Percentiles rank a stretch among this genome's conserved stretches.
phyloP scores from a whole-genome alignment of 2,113 vertebrate genomes.

The Galemys pyrenaicus region DNA sequence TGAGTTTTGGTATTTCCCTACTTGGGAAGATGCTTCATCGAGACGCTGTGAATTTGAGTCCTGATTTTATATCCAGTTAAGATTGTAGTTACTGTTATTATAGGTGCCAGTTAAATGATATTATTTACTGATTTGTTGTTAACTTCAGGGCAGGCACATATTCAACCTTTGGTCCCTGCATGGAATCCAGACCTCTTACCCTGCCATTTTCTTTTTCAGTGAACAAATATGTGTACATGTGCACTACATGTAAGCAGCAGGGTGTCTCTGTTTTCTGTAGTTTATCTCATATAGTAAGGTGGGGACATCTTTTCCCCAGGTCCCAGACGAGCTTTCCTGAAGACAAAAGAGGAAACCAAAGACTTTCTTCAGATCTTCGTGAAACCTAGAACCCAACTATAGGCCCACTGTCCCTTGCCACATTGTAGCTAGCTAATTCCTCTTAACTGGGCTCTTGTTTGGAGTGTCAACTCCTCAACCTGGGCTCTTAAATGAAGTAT shows the following conservation, averaged over 20 bases:
- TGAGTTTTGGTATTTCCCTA: neutral
- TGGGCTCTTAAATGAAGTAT: neutral
- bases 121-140: neutral
- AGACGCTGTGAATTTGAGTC: neutral
- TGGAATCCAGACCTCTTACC: neutral
- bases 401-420: neutral
- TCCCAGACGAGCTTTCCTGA: neutral
- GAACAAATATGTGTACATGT: neutral
- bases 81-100: neutral
- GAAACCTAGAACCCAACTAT: neutral
- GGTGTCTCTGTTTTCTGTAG: neutral
- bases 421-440: neutral
- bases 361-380: slow-evolving; percentile 30
- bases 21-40: neutral
- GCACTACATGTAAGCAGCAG: neutral
- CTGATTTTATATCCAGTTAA: neutral
- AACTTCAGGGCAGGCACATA: neutral
- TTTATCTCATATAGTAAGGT: neutral
- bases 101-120: neutral
- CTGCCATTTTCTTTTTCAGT: neutral
- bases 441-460: too few relatives aligned
- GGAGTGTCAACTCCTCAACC: neutral
- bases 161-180: neutral
- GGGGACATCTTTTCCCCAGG: neutral
- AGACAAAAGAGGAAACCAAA: neutral